Evolutionary conservation across 2,888 invertebrate species (phyloP), one percentile per base, ranked within the genome.

Genomic region (Eristalis arbustorum): DNA sequence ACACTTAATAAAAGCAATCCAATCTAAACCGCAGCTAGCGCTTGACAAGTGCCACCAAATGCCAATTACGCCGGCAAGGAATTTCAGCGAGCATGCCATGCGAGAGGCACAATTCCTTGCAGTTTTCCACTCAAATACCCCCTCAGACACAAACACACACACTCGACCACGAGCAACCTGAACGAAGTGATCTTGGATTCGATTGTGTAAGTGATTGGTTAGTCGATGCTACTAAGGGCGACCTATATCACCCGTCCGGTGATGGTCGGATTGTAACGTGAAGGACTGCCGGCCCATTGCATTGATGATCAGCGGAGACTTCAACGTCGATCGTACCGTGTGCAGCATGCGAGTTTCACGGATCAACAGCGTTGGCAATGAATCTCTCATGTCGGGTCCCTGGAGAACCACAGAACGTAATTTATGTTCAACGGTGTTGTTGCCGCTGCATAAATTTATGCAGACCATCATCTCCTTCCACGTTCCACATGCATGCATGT

Each of bases 361-460:
- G 83, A 87, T 87, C 78, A 87, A 75, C 82, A 87, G 74, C 78
- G 87, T 49, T 87, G 63, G 87, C 87, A 78, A 87, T 87, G 87
- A 87, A 87, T 87, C 87, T 87, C 25, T 25, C 78, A 67, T 81
- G 85, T 85, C 77, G 78, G 49, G 78, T 79, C 83, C 82, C 87
- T 62, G 59, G 79, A 78, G 87, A 75, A 78, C 78, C 83, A 78
- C 74, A 75, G 83, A 87, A 66, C 71, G 87, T 87, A 83, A 87
- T 87, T 87, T 87, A 87, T 87, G 87, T 87, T 87, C 87, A 83
- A 78, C 87, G 82, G 83, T 83, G 87, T 83, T 83, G 83, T 83
- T 87, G 87, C 83, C 87, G 87, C 87, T 87, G 87, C 82, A 87
- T 87, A 87, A 87, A 87, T 87, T 75, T 87, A 81, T 88, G 88